Base-by-base conservation (phyloP, 1,140 invertebrate genomes). In the Metaphire vulgaris region DNA sequence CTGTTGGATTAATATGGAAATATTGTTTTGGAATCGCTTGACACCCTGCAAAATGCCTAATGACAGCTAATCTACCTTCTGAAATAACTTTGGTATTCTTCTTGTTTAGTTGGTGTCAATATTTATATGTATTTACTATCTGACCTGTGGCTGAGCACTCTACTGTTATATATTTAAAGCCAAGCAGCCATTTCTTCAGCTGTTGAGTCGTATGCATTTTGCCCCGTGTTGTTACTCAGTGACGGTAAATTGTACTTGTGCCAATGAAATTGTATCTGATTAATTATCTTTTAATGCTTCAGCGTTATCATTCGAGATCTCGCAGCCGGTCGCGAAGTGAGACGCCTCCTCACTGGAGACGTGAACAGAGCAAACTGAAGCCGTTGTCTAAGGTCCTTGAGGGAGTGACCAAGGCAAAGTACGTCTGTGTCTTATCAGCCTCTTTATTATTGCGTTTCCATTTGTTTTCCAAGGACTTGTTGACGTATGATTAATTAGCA, bases 311-410 rank as follows among this genome's bases (percentile, higher is more conserved):
- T 31, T 76, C 76, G 0, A 56, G 76, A 28, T 76, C 76, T 1
- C 33, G 76, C 16, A 66, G 66, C 29, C 71, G 72, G 21, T 66
- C 64, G 12, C 72, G 76, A 12, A 72, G 76, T 34, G 65, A 32
- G 21, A 77, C 76, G 0, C 76, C 76, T n/a, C 76, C 76, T 31
- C 76, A 77, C 33, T 77, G 76, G 76, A 77, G 68, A 31, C 41
- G 72, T 16, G 76, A 77, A 66, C 76, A 76, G 31, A 21, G 31
- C 31, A 33, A 64, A 0, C 34, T 74, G 1, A 69, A 29, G n/a
- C 29, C 56, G 16, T 65, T 74, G 1, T 34, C 33, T 33, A 28
- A 73, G 34, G 72, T 34, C 31, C 41, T 73, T 1, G 41, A 73
- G n/a, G 32, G n/a, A 28, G 41, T 73, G 12, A 30, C 12, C 14